Evolutionary conservation across 1,140 invertebrate genomes (phyloP), one percentile per base, ranked within the genome.

Genomic region (Drosophila ironensis): DNA sequence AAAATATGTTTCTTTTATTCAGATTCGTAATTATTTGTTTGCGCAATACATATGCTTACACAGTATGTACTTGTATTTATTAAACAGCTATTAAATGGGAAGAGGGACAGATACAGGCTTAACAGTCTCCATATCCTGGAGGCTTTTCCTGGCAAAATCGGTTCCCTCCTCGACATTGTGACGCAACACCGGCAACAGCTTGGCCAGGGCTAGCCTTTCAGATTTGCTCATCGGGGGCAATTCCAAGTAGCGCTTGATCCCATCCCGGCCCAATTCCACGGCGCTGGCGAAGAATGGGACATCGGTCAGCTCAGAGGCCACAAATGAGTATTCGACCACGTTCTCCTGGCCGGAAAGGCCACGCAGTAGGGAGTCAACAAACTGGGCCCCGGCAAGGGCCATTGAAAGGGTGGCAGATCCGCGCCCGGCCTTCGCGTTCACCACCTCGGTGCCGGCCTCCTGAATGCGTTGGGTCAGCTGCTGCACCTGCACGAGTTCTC

Each of bases 371-470:
- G 96, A 94, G 72, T 94, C 91, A 12, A 95, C 93, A 90, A 99
- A 99, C 57, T 96, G 91, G 1, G 97, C 97, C 22, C 96, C 98
- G 30, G 98, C 97, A 91, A 94, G 98, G 0, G 98, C 98, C 98
- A 99, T 99, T 0, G 98, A 99, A 7, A 99, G 92, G 1, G 98
- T 99, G 2, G 98, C 98, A 1, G 98, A 99, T 25, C 98, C 98
- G 44, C 96, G 95, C 69, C 98, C 98, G 61, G 97, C 98, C 91
- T 99, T 99, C 8, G 98, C 98, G 90, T 99, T 97, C 4, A 99
- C 98, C 33, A 99, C 97, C 92, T 99, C 98, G 45, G 98, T 99
- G 68, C 98, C 98, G 53, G 98, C 98, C 90, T 99, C 97, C 91
- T 96, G 95, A 72, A 98, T 98, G 70, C 97, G 93, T 59, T 92